Base-by-base conservation (phyloP, 2,888 invertebrate species). In the Beris morrisii region DNA sequence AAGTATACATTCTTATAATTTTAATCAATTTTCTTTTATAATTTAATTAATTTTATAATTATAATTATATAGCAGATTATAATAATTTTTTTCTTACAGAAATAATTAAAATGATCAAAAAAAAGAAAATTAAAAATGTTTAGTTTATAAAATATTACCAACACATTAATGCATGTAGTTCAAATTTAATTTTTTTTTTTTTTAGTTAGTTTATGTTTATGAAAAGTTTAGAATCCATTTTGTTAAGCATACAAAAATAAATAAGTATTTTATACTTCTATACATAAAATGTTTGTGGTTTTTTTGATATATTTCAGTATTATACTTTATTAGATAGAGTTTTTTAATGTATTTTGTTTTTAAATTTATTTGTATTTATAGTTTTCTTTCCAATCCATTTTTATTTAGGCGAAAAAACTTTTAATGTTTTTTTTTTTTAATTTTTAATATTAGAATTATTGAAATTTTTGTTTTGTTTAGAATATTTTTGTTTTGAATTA, bases 1-100 rank as follows among this genome's bases (percentile, higher is more conserved):
- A 66, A 64, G 66, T 66, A 53, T 64, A 69, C 68, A 64, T 69
- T 66, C 53, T 32, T 58, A 57, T 65, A 56, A 65, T 65, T 50
- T 30, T 6, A 13, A 61, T 31, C 22, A 7, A 22, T 12, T 38
- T 4, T 48, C 28, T 28, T 48, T 59, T 46, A 32, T 38, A 28
- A 48, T 46, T 45, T 28, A 5, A n/a, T 57, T 28, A 22, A 32
- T 30, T 22, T 22, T 22, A n/a, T n/a, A n/a, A n/a, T n/a, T n/a
- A n/a, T n/a, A n/a, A n/a, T n/a, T n/a, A 22, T 22, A 22, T 48
- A 7, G 48, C 48, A 5, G 28, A 52, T 6, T 22, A 12, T 32
- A 32, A 31, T 12, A 7, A 58, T 28, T 58, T 32, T 6, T 46
- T 30, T 58, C n/a, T 15, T 6, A 45, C 30, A 31, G n/a, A 46